These are phyloP conservation scores for Byasa hedistus DNA, from an alignment of 2,888 invertebrate species.

Conservation along the genomic window DNA sequence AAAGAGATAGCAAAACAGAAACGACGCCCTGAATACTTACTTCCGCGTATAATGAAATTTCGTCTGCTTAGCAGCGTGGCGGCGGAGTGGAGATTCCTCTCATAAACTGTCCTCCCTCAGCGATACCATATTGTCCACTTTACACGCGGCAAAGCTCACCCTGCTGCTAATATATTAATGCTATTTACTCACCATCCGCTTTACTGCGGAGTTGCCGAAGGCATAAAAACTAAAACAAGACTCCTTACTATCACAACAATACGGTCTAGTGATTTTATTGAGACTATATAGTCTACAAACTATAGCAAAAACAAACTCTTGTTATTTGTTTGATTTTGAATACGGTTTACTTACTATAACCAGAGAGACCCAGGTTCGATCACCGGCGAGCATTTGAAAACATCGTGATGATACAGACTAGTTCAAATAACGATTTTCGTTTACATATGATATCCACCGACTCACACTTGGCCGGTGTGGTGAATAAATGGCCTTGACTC, in stretches of 20 bases:
- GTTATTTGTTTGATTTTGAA: no score
- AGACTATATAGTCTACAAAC: no score
- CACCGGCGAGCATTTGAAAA: no score
- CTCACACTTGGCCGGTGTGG: no score
- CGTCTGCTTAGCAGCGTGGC: not conserved
- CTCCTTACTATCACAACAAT: not conserved
- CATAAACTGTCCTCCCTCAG: conserved; percentile 17
- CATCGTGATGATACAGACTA: no score
- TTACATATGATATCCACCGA: no score
- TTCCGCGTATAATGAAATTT: conserved; percentile 20
- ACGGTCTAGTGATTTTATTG: no score
- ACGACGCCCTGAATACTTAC: conserved; percentile 5
- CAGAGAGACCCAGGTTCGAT: no score
- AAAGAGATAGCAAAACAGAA: not conserved
- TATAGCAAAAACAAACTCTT: no score
- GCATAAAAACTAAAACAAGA: conserved; percentile 7
- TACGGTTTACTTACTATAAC: no score
- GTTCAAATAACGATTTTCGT: no score
- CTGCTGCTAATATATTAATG: conserved; percentile 26
- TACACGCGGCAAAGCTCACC: conserved; percentile 13
- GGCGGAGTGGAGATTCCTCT: conserved; percentile 8
- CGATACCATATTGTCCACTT: conserved; percentile 27
- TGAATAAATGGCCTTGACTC: no score
- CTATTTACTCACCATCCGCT: conserved; percentile 14
- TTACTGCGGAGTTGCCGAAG: conserved; percentile 7